Conservation (phyloP, 2,888 invertebrate genomes). For the Portevinia maculata region DNA sequence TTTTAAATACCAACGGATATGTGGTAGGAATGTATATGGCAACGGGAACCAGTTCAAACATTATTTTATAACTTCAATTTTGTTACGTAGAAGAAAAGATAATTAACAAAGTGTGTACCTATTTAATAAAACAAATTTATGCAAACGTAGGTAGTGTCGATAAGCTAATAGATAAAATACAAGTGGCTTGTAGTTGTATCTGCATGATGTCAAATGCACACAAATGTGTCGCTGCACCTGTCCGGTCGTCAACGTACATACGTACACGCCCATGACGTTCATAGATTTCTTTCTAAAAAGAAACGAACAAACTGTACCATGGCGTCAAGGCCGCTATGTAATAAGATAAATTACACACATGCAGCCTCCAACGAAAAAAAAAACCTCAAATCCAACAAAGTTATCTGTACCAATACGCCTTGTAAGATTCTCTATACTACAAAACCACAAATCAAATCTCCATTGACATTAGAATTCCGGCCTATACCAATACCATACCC, state of each 20-base stretch:
- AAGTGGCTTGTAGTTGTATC: not conserved
- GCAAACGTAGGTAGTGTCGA: conserved; percentile 15
- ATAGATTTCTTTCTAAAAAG: conserved; percentile 43
- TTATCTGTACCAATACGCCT: conserved; percentile 38
- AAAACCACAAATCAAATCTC: conserved; percentile 66
- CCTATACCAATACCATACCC: conserved; percentile 11
- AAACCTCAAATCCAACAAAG: conserved; percentile 36
- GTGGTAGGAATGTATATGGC: conserved; percentile 3
- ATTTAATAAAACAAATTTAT: conserved; percentile 4
- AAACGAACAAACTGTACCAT: conserved; percentile 39
- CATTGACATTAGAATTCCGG: conserved; percentile 63
- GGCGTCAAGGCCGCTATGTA: conserved; percentile 67
- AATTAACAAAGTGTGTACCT: conserved; percentile 24
- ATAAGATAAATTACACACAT: conserved; percentile 42
- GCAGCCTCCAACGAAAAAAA: conserved; percentile 22
- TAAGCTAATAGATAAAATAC: not conserved
- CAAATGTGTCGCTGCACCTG: conserved; percentile 30
- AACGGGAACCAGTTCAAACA: conserved; percentile 43
- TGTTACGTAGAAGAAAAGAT: not conserved
- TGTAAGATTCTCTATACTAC: conserved; percentile 22
- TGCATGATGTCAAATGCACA: conserved; percentile 41
- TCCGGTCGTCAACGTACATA: conserved; percentile 8
- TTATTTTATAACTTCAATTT: conserved; percentile 9
- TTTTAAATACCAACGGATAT: conserved; percentile 31
- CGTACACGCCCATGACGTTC: conserved; percentile 23